Base-by-base conservation (phyloP, 2,888 invertebrate genomes). In the Leptogaster cylindrica region DNA sequence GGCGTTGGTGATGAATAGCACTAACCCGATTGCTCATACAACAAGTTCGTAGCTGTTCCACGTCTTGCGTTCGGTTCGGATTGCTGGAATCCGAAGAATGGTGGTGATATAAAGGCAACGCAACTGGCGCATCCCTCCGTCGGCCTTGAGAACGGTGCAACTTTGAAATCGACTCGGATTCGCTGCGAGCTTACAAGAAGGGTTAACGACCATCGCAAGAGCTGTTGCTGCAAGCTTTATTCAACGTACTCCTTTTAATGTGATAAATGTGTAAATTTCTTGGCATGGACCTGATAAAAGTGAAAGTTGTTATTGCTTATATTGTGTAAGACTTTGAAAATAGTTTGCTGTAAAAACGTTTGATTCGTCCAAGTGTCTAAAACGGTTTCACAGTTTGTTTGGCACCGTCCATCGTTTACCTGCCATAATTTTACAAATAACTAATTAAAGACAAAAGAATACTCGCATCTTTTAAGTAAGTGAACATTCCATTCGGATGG, bases 1-100 rank as follows among this genome's bases (percentile, higher is more conserved):
- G 61, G 61, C 41, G 61, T 61, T 44, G 61, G 61, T 61, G 61
- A 61, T 44, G 61, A 61, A 61, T 61, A 61, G 61, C 44, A 41
- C 41, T 44, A 61, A 61, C 41, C 44, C 61, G 61, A 44, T 61
- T 44, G 12, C 39, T 10, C 31, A 31, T 36, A 28, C 18, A 41
- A 39, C 44, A 44, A 10, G 27, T 4, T 44, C 16, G 44, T 36
- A 55, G 55, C 55, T 55, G 55, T 36, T 39, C 33, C 20, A 20
- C 55, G 55, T 55, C 20, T 20, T 36, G 39, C 55, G 39, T 39
- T 36, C 55, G 55, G 55, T 55, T 36, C 55, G 55, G 55, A 10
- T 55, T 12, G 36, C 23, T 52, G 5, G n/a, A 18, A 52, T 55
- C 20, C 20, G 23, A 23, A 36, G 55, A 36, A 55, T 55, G 33